phyloP scores from a whole-genome alignment of 2,888 invertebrate genomes.

The Pyrocoelia pectoralis region DNA sequence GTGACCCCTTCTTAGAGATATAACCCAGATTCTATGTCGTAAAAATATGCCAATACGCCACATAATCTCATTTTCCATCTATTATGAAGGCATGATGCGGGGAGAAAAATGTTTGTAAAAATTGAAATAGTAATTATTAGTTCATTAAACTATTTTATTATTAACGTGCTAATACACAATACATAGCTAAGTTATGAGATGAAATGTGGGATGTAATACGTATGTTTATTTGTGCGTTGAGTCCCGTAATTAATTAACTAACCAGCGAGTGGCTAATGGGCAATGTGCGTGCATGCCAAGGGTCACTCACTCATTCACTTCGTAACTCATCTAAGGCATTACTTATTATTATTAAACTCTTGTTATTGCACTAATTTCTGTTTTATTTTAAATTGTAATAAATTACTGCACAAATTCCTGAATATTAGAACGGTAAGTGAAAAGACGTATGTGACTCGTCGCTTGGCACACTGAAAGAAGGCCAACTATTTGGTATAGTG shows the following conservation, averaged over 20 bases:
- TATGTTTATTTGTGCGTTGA: constrained; percentile 35
- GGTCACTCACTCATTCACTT: constrained; percentile 25
- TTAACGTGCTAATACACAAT: constrained; percentile 17
- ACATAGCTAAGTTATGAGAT: constrained; percentile 11
- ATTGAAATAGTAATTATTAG: not conserved
- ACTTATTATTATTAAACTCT: not conserved
- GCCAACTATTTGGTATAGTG: constrained; percentile 17
- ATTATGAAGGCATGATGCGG: too few relatives aligned
- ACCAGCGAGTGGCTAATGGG: constrained; percentile 30
- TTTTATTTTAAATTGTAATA: constrained; percentile 4
- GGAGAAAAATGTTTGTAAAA: not conserved
- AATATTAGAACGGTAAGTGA: too few relatives aligned
- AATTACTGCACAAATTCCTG: not conserved
- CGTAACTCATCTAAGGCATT: constrained; percentile 16
- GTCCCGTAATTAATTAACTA: constrained; percentile 32
- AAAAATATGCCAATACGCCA: too few relatives aligned
- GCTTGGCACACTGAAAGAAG: not conserved
- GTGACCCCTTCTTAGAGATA: too few relatives aligned
- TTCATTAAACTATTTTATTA: constrained; percentile 10
- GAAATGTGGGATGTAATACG: constrained; percentile 26
- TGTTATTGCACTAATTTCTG: constrained; percentile 9
- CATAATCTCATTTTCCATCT: too few relatives aligned
- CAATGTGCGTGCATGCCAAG: constrained; percentile 33
- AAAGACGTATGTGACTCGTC: too few relatives aligned
- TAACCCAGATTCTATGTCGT: too few relatives aligned